A percentile compares a stretch with the other conserved stretches of the same genome.
Conservation (phyloP, 1,140 invertebrate species). For the Ladona fulva region DNA sequence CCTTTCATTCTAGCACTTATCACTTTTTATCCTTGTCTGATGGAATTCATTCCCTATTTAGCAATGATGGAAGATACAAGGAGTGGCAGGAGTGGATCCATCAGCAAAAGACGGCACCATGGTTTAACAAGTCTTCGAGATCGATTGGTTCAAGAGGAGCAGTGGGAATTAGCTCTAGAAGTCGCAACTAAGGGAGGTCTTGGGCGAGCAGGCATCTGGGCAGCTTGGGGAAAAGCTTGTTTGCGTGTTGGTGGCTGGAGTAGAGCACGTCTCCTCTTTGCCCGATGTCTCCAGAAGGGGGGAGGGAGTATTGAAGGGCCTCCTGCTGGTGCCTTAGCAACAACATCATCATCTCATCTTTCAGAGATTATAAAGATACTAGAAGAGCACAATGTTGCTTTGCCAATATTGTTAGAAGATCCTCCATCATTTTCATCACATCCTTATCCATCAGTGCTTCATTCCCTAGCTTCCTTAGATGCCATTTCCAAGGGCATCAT, state of each 20-base stretch:
- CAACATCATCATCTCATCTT: constrained; percentile 41
- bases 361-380: constrained; percentile 56
- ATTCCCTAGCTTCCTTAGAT: constrained; percentile 37
- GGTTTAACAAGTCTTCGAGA: constrained; percentile 47
- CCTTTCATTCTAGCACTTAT: no score
- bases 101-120: constrained; percentile 33
- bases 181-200: constrained; percentile 78
- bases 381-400: constrained; percentile 34
- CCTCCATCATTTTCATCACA: background rate
- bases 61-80: constrained; percentile 27
- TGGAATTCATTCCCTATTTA: background rate
- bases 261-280: constrained; percentile 59
- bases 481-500: constrained; percentile 32
- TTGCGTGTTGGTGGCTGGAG: constrained; percentile 64
- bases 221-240: constrained; percentile 76
- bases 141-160: constrained; percentile 64
- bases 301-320: background rate
- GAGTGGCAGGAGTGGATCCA: constrained; percentile 19
- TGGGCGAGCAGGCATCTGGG: constrained; percentile 67
- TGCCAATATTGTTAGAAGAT: background rate
- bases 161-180: constrained; percentile 74
- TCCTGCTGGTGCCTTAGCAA: background rate
- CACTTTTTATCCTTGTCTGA: background rate
- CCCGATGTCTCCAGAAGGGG: constrained; percentile 41
- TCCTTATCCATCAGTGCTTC: constrained; percentile 23